Evolutionary conservation across 2,113 vertebrate species (phyloP).

Genomic region (Nothobranchius kuhntae): DNA sequence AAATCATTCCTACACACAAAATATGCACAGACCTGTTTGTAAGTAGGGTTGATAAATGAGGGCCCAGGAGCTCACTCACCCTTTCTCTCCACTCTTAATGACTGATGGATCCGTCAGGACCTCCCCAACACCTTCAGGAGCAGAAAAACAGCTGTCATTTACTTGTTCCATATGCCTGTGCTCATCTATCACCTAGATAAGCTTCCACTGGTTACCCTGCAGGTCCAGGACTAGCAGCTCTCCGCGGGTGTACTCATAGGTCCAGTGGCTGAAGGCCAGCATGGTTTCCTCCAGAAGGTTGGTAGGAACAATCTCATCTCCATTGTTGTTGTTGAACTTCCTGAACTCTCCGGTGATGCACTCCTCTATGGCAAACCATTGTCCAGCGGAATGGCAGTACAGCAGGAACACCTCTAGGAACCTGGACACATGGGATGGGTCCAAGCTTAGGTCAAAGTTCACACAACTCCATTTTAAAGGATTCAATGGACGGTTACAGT

Average conservation of each 20-base stretch:
- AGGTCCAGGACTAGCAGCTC: conserved; percentile 94
- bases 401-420: conserved; percentile 97
- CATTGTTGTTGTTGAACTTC: conserved; percentile 99
- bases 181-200: too few relatives aligned
- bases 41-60: too few relatives aligned
- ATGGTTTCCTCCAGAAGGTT: conserved; percentile 97
- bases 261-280: conserved; percentile 99
- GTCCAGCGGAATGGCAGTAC: conserved; percentile 97
- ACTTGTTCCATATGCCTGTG: too few relatives aligned
- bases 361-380: conserved; percentile 98
- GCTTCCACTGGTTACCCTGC: conserved; percentile 81
- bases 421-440: conserved; percentile 66
- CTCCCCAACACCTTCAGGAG: conserved; percentile 90
- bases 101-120: conserved; percentile 98
- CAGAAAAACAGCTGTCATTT: conserved; percentile 7
- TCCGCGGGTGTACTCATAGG: conserved; percentile 94
- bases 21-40: too few relatives aligned
- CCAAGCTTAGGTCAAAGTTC: too few relatives aligned
- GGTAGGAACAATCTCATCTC: conserved; percentile 94
- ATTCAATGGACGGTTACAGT: too few relatives aligned
- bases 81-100: conserved; percentile 98
- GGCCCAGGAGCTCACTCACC: conserved; percentile 73
- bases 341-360: conserved; percentile 98
- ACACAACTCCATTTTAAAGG: too few relatives aligned
- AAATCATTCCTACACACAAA: too few relatives aligned